Conservation (phyloP, 2,888 invertebrate species). For the Himalopsyche tibetana region DNA sequence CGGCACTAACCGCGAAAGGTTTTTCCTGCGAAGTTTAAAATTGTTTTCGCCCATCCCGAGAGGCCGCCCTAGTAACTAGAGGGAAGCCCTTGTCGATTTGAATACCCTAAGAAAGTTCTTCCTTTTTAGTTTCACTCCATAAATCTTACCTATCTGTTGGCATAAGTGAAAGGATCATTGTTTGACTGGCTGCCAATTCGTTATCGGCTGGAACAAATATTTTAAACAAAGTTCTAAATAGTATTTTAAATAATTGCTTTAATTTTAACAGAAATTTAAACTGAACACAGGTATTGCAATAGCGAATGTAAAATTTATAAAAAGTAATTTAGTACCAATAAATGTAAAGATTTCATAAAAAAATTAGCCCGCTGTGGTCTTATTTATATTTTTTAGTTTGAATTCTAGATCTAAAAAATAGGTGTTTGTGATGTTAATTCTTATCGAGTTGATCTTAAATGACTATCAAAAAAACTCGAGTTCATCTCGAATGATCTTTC, state of each 20-base stretch:
- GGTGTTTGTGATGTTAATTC: no score
- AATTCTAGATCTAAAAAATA: no score
- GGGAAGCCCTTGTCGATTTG: slow-evolving; percentile 2
- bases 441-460: no score
- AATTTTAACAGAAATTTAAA: no score
- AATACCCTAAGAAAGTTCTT: slow-evolving; percentile 33
- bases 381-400: no score
- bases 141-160: slow-evolving; percentile 37
- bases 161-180: slow-evolving; percentile 38
- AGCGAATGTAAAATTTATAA: no score
- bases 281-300: no score
- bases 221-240: background rate
- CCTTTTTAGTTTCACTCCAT: slow-evolving; percentile 26
- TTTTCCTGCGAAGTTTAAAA: slow-evolving; percentile 12
- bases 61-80: background rate
- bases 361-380: no score
- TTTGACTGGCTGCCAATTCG: slow-evolving; percentile 8
- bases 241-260: background rate
- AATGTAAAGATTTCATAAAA: no score
- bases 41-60: slow-evolving; percentile 27
- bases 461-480: no score
- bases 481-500: no score
- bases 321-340: no score
- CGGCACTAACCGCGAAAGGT: slow-evolving; percentile 24
- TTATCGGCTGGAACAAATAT: background rate